phyloP scores from a whole-genome alignment of 2,888 invertebrate genomes.

The Papilio demoleus region DNA sequence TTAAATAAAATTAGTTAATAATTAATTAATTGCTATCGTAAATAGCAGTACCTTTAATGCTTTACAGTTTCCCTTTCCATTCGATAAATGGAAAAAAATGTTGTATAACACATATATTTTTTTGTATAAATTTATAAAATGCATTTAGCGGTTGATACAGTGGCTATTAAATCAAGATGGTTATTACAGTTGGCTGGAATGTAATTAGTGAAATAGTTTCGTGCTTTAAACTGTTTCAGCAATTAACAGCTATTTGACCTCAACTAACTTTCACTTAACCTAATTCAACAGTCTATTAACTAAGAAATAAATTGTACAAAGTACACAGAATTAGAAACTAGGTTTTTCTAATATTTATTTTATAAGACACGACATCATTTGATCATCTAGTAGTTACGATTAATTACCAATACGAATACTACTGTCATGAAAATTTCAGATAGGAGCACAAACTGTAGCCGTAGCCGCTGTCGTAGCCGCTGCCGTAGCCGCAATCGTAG shows the following conservation, averaged over 20 bases:
- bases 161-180: slow-evolving; percentile 19
- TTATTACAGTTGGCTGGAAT: slow-evolving; percentile 11
- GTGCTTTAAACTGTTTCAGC: slow-evolving; percentile 24
- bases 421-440: too few relatives aligned
- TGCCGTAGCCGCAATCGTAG: background rate
- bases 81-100: too few relatives aligned
- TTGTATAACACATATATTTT: background rate
- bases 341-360: background rate
- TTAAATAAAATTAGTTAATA: background rate
- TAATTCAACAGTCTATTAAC: slow-evolving; percentile 23
- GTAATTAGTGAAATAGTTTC: slow-evolving; percentile 23
- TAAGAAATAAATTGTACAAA: slow-evolving; percentile 1
- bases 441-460: background rate
- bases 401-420: too few relatives aligned
- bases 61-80: too few relatives aligned
- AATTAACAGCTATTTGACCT: slow-evolving; percentile 28
- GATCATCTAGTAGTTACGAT: too few relatives aligned
- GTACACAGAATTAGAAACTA: background rate
- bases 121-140: background rate
- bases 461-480: background rate
- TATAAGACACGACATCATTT: too few relatives aligned
- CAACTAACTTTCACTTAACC: slow-evolving; percentile 16
- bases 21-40: background rate
- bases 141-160: background rate
- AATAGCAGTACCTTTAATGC: too few relatives aligned